Percentiles rank a stretch among this genome's conserved stretches.
phyloP scores from a whole-genome alignment of 2,888 invertebrate genomes.

The Cybosia mesomella region DNA sequence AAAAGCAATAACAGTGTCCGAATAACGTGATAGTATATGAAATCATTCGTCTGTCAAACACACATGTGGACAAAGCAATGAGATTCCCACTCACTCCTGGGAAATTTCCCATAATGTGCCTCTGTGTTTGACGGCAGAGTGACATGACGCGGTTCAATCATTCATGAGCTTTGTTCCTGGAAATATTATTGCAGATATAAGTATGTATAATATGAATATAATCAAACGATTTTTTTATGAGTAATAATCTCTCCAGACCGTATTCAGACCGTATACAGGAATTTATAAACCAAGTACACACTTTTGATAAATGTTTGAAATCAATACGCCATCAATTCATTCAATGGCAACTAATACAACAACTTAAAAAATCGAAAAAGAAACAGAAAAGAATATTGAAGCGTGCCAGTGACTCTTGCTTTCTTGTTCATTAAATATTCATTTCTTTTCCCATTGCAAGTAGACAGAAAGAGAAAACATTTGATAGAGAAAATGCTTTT shows the following conservation, averaged over 20 bases:
- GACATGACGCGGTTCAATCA: constrained; percentile 65
- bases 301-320: not conserved
- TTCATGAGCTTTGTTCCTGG: constrained; percentile 48
- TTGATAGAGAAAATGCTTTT: not conserved
- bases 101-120: constrained; percentile 79
- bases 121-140: constrained; percentile 58
- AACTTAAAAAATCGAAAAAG: not conserved
- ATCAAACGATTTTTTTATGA: not conserved
- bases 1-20: constrained; percentile 55
- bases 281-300: not conserved
- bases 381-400: not conserved
- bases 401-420: not conserved
- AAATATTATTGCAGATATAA: constrained; percentile 21
- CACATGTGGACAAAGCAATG: constrained; percentile 77
- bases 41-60: constrained; percentile 74
- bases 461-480: not conserved
- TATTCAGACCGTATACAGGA: too few relatives aligned
- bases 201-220: not conserved
- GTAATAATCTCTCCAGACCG: too few relatives aligned
- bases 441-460: not conserved
- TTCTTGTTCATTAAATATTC: not conserved
- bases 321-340: not conserved
- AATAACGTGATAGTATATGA: constrained; percentile 50
- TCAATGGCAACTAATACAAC: not conserved
- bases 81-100: constrained; percentile 80